These are phyloP conservation scores for Drosophila nigrodunni DNA, from an alignment of 1,140 invertebrate species.

Conservation along the genomic window DNA sequence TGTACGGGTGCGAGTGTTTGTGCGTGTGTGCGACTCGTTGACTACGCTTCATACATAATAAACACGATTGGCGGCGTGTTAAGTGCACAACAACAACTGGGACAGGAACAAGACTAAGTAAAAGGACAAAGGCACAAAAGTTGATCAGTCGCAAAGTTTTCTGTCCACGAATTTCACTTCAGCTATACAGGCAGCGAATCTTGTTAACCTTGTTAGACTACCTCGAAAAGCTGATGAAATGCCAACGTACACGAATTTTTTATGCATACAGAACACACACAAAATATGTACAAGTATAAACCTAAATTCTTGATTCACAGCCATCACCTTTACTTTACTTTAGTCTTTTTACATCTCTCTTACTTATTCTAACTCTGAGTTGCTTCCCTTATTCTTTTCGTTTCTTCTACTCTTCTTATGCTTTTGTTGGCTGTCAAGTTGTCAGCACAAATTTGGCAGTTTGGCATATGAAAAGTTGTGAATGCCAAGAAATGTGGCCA, in stretches of 20 bases:
- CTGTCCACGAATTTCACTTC: neutral
- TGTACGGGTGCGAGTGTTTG: conserved; percentile 25
- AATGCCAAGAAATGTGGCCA: conserved; percentile 23
- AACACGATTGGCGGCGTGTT: conserved; percentile 71
- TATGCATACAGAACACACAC: conserved; percentile 43
- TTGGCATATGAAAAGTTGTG: conserved; percentile 32
- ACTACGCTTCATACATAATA: conserved; percentile 82
- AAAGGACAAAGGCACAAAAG: conserved; percentile 35
- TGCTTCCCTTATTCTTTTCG: neutral
- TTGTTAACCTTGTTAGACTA: conserved; percentile 50
- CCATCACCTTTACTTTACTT: conserved; percentile 7
- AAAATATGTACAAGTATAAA: conserved; percentile 14
- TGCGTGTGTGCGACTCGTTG: conserved; percentile 75
- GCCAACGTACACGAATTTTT: conserved; percentile 43
- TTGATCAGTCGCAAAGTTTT: conserved; percentile 49
- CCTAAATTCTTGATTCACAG: conserved; percentile 31
- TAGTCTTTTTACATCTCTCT: neutral
- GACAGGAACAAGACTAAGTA: conserved; percentile 27
- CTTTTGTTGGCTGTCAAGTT: conserved; percentile 37
- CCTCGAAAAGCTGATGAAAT: conserved; percentile 50
- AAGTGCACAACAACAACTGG: conserved; percentile 62
- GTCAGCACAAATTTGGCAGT: conserved; percentile 43
- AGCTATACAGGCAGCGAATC: neutral
- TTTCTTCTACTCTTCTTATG: neutral
- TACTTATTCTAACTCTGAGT: neutral